A percentile compares a stretch with the other conserved stretches of the same genome.
Conservation (phyloP, 2,888 invertebrate genomes). For the Drosophila affinis region DNA sequence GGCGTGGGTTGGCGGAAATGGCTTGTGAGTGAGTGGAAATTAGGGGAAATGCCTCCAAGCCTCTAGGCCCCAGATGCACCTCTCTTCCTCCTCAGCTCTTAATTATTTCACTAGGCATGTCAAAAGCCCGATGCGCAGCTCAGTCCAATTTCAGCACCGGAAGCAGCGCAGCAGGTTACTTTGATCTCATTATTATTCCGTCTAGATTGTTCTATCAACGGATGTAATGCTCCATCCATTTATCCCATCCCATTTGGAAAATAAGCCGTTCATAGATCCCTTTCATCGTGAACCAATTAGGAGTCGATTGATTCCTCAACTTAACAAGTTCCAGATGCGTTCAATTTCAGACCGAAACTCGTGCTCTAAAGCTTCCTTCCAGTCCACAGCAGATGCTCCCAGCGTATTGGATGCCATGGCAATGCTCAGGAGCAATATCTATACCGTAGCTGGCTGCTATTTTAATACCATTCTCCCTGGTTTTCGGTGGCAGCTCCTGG, state of each 20-base stretch:
- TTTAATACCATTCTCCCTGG: slow-evolving; percentile 12
- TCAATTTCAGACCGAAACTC: not conserved
- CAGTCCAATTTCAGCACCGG: no score
- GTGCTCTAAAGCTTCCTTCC: no score
- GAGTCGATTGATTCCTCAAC: not conserved
- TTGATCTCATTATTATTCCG: not conserved
- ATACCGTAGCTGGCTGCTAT: slow-evolving; percentile 1
- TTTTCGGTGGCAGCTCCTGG: slow-evolving; percentile 1
- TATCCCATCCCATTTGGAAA: not conserved
- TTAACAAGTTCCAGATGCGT: not conserved
- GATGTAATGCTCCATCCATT: no score
- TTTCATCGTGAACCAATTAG: not conserved
- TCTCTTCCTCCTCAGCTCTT: not conserved
- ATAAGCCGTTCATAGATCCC: not conserved
- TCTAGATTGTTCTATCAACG: no score
- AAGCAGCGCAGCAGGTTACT: not conserved
- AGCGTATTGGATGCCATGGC: not conserved
- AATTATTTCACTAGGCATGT: not conserved
- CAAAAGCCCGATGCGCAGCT: not conserved
- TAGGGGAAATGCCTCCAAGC: not conserved
- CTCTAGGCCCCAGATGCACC: not conserved
- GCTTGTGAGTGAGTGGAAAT: not conserved
- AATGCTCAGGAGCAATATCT: not conserved
- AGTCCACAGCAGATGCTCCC: not conserved
- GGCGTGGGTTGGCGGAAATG: not conserved